Conservation (phyloP, 2,797 vertebrate genomes). For the Phalanger gymnotis region DNA sequence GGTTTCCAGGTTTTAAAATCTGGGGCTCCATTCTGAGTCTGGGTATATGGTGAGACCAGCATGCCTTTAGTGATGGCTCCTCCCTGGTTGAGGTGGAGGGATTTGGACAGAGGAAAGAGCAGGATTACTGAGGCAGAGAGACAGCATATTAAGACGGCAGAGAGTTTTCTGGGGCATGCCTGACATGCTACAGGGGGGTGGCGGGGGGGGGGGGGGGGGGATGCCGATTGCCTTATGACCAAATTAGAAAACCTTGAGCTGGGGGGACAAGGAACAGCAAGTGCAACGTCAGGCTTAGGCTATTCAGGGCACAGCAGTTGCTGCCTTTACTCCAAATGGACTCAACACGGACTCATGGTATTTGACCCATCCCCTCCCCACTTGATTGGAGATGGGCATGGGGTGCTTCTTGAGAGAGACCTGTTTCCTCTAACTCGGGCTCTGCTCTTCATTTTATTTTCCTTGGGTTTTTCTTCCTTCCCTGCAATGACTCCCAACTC, state of each 20-base stretch:
- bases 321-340: conserved; percentile 67
- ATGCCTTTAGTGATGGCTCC: background rate
- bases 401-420: background rate
- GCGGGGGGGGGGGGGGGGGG: conserved; percentile 46
- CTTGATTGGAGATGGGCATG: background rate
- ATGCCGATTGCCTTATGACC: conserved; percentile 69
- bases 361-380: background rate
- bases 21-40: background rate
- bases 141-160: rapidly evolving
- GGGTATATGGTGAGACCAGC: rapidly evolving
- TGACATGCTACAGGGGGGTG: conserved; percentile 54
- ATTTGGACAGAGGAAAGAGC: background rate
- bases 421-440: background rate
- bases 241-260: conserved; percentile 85
- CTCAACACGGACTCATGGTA: background rate
- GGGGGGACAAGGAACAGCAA: conserved; percentile 73
- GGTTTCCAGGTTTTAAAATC: background rate
- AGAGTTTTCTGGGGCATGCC: conserved; percentile 60
- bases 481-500: background rate
- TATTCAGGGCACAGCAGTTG: conserved; percentile 82
- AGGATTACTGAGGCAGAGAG: background rate
- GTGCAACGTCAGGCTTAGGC: conserved; percentile 79
- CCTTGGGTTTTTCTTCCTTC: too few relatives aligned
- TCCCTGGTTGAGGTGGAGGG: background rate
- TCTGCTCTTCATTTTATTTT: background rate